Evolutionary conservation across 2,888 invertebrate species (phyloP), one percentile per base, ranked within the genome.

Genomic region (Eustalomyia histrio): DNA sequence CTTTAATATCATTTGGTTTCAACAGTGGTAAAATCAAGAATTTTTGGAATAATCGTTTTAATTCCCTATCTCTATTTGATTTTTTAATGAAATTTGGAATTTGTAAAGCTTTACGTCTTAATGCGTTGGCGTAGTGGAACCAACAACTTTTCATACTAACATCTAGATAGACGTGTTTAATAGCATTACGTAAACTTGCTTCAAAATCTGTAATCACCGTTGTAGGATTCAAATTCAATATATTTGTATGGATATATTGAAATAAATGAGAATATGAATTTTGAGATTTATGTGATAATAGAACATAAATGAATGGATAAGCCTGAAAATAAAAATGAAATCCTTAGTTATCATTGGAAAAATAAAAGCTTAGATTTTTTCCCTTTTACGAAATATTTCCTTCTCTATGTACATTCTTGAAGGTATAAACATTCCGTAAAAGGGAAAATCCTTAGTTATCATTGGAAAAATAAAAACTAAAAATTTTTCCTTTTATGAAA

Each of bases 241-340:
- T 14, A 53, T 53, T 53, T 53, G 53, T 12, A 9, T 53, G 53
- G 10, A 53, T 12, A 53, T 53, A 53, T 53, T 53, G 53, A 7
- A 53, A 53, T 12, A 53, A 7, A 53, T 53, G 67, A 8, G 16
- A 53, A 53, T 50, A 21, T 50, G 47, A 33, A n/a, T n/a, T n/a
- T n/a, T n/a, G n/a, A n/a, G n/a, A n/a, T 24, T 64, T 64, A 47
- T 50, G 50, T 14, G 47, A 50, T 24, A 64, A 14, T 50, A 71
- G 33, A 47, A 71, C 52, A 71, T 60, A 60, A 43, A 60, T 52
- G 58, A 60, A 57, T 29, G 21, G 29, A 24, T 50, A 69, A 47
- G 43, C 24, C n/a, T n/a, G n/a, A n/a, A n/a, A n/a, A n/a, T n/a
- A n/a, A n/a, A n/a, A n/a, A n/a, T n/a, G n/a, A n/a, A n/a, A n/a